Evolutionary conservation across 2,888 invertebrate species (phyloP).

Genomic region (Hymenopus coronatus): DNA sequence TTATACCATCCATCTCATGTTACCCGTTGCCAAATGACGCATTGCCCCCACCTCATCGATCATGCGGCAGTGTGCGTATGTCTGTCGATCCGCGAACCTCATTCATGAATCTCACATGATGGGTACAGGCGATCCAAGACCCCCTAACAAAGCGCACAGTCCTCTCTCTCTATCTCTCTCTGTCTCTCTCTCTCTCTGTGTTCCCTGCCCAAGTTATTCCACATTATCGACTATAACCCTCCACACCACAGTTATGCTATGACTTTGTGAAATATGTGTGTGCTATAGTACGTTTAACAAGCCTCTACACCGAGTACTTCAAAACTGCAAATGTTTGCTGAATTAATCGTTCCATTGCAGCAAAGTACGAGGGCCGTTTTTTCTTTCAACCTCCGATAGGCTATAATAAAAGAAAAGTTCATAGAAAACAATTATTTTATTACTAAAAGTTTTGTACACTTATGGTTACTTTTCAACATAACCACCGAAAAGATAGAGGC

Average conservation of each 20-base stretch:
- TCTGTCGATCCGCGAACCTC: neutral
- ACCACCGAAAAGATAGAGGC: too few species aligned
- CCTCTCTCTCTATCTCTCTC: neutral
- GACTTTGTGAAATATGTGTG: neutral
- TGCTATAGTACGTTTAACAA: neutral
- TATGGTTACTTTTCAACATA: too few species aligned
- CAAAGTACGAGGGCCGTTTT: too few species aligned
- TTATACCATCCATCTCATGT: neutral
- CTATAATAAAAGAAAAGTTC: too few species aligned
- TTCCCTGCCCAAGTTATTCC: neutral
- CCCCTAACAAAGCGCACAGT: neutral
- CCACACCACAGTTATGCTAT: neutral
- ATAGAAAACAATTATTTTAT: too few species aligned
- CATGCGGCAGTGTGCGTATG: neutral
- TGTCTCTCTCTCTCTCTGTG: too few species aligned
- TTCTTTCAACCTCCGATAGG: too few species aligned
- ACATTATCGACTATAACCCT: neutral
- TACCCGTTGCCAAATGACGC: neutral
- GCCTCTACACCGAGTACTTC: too few species aligned
- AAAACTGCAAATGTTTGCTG: too few species aligned
- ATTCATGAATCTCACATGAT: neutral
- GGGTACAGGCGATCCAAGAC: neutral
- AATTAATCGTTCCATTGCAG: too few species aligned
- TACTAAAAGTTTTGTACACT: too few species aligned
- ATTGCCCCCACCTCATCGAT: neutral